These are phyloP conservation scores for Metopolophium dirhodum DNA, from an alignment of 1,140 invertebrate genomes.

Conservation along the genomic window DNA sequence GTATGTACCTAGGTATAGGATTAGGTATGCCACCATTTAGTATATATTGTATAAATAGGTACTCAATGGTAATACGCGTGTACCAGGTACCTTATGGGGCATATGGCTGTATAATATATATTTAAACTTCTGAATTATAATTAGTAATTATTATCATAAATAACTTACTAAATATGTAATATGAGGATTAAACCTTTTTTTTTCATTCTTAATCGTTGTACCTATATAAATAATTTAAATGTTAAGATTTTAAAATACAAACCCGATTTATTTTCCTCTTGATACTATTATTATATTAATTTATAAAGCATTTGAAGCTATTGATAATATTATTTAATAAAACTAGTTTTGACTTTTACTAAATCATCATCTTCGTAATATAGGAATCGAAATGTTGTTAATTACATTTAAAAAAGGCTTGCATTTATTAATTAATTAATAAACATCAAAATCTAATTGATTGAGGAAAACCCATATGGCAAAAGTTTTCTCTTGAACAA, in stretches of 20 bases:
- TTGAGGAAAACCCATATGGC: not conserved
- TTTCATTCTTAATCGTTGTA: not conserved
- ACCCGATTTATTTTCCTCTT: too few relatives aligned
- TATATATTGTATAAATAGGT: too few relatives aligned
- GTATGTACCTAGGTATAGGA: not conserved
- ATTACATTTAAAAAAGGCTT: not conserved
- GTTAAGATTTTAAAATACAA: not conserved
- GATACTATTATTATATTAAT: not conserved
- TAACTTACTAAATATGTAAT: too few relatives aligned
- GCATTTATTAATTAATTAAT: not conserved
- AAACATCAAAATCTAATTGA: not conserved
- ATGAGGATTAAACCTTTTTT: not conserved
- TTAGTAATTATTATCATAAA: too few relatives aligned
- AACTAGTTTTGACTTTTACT: not conserved
- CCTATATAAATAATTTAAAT: not conserved
- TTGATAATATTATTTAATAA: not conserved
- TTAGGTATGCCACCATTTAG: too few relatives aligned
- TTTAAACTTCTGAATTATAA: not conserved
- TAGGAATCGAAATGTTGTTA: not conserved
- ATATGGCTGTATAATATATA: not conserved
- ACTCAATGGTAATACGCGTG: too few relatives aligned
- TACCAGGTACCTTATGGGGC: too few relatives aligned
- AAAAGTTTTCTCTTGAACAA: too few relatives aligned
- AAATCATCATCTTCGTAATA: not conserved
- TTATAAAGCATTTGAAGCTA: not conserved